Evolutionary conservation across 2,797 vertebrate species (phyloP).

Genomic region (Iguana delicatissima): DNA sequence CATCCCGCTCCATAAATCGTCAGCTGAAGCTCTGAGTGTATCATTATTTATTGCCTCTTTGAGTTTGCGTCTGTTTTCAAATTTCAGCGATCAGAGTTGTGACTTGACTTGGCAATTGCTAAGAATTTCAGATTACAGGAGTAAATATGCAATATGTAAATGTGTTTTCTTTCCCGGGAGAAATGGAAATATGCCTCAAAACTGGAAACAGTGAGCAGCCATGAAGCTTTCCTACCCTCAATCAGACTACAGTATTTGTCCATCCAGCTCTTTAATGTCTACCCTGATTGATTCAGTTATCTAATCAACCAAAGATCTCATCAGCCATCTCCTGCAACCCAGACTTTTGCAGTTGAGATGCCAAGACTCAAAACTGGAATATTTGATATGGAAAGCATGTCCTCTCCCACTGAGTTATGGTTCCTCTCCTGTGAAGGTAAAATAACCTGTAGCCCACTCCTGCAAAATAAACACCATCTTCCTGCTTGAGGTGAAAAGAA

Average conservation of each 20-base stretch:
- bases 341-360: background rate
- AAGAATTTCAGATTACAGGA: background rate
- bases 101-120: slow-evolving; percentile 34
- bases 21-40: background rate
- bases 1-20: background rate
- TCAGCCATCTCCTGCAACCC: background rate
- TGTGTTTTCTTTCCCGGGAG: slow-evolving; percentile 29
- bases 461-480: too few relatives aligned
- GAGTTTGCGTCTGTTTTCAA: background rate
- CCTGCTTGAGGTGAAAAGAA: too few relatives aligned
- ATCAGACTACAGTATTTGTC: background rate
- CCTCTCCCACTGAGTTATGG: background rate
- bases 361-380: background rate
- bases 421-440: background rate
- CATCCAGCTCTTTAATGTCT: background rate
- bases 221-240: background rate
- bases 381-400: background rate
- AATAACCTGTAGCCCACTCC: too few relatives aligned
- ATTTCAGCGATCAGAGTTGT: slow-evolving; percentile 22
- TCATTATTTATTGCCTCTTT: slow-evolving; percentile 44
- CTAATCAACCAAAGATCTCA: background rate
- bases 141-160: slow-evolving; percentile 38
- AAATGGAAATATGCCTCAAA: background rate
- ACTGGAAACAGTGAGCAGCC: background rate
- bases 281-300: too few relatives aligned